Base-by-base conservation (phyloP, 1,140 invertebrate species). In the Lanistes nyassanus region DNA sequence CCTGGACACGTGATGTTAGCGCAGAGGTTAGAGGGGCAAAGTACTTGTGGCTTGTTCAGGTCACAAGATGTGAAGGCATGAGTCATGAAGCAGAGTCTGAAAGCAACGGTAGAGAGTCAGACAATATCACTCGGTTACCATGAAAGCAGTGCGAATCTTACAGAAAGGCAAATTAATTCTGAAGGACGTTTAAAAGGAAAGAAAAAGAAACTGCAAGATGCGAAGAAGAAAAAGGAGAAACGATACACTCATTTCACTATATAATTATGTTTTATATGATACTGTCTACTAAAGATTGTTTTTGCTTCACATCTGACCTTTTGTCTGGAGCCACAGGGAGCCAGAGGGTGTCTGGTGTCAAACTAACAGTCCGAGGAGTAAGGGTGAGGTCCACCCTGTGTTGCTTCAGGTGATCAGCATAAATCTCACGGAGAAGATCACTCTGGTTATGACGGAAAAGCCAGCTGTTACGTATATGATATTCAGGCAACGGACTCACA, bases 21-120 rank as follows among this genome's bases (percentile, higher is more conserved):
- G 79, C 86, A 88, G 5, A 85, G 72, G 37, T 86, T 80, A 5
- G 73, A 42, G n/a, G 65, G 39, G 78, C 86, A 88, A 19, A 77
- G 75, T 5, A 86, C 78, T 13, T 82, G 82, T 13, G 79, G 75
- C 47, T 81, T 69, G 56, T 81, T 83, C 70, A 88, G 70, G 6
- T 82, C 80, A 78, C 86, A 88, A 23, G 79, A 75, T 29, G 80
- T 82, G 77, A 82, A 85, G 42, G 82, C 77, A 21, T 87, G 76
- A 21, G 82, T 83, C 26, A 81, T 80, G 68, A 85, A 76, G 75
- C 85, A 86, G 53, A 87, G 75, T 56, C 85, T 87, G 76, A 37
- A 80, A 78, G 39, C 67, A 3, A 66, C n/a, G 58, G 16, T 37
- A n/a, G n/a, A n/a, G n/a, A 29, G 42, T 19, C 2, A 58, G 37